These are phyloP conservation scores for Drosophila paucipuncta DNA, from an alignment of 2,888 invertebrate species.

Conservation along the genomic window DNA sequence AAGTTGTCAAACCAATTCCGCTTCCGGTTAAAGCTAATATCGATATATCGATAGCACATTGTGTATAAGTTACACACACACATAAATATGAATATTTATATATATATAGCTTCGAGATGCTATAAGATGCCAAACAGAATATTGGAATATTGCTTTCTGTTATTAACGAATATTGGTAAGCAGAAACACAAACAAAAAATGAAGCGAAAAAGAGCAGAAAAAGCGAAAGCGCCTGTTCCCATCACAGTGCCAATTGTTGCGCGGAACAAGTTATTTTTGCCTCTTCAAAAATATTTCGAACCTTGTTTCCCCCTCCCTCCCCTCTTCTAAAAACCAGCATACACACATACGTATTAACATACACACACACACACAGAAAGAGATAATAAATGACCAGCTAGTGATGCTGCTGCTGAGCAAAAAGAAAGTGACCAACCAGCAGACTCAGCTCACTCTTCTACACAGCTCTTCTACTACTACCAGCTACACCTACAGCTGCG, in stretches of 20 bases:
- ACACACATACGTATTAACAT: neutral
- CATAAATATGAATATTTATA: neutral
- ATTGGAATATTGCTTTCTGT: no score
- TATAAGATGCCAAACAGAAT: neutral
- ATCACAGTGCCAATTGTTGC: constrained; percentile 14
- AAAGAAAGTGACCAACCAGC: neutral
- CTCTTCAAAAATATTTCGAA: constrained; percentile 17
- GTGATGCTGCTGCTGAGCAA: neutral
- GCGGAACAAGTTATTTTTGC: constrained; percentile 13
- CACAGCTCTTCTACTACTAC: neutral
- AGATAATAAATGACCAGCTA: neutral
- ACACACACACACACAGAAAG: neutral
- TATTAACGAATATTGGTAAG: neutral
- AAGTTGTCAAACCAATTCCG: neutral
- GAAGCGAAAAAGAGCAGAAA: neutral
- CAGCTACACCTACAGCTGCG: neutral
- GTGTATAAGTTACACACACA: neutral
- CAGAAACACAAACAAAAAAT: neutral
- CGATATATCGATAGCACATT: neutral
- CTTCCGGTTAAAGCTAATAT: neutral
- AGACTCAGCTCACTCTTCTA: neutral
- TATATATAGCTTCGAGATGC: neutral
- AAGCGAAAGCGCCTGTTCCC: constrained; percentile 30
- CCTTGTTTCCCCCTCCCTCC: constrained; percentile 7
- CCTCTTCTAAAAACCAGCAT: neutral